Evolutionary conservation across 2,797 vertebrate species (phyloP), one percentile per base, ranked within the genome.

Genomic region (Falco berigora): DNA sequence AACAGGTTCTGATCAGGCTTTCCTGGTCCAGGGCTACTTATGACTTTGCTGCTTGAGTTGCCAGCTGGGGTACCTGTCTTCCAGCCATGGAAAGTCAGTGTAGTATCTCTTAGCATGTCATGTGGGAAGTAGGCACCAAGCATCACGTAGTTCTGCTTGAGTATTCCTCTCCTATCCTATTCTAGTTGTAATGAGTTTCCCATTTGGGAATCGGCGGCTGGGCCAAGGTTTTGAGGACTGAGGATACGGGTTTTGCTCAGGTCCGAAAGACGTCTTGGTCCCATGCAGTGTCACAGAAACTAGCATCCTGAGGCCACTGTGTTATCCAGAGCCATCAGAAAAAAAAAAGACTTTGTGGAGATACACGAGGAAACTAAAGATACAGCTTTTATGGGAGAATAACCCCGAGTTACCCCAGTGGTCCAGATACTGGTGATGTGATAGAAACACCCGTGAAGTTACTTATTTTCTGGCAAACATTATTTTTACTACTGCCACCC

Each of bases 81-180:
- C 16, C 19, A 59, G 20, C 27, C 5, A 3, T 10, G 20, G 38
- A 68, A 72, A 15, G 21, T 23, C 23, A 73, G 49, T 13, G 27
- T 7, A 2, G 8, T 7, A 19, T 14, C n/a, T 23, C 34, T 61
- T 27, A 49, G 27, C 0, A 0, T 21, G 30, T 14, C 24, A 18
- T 11, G 28, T 24, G 38, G 47, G 28, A 87, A 49, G 32, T 8
- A 81, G 34, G 52, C 34, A 47, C 10, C 14, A 50, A 84, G 22
- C 11, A 52, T 69, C 0, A 0, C 12, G 10, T 55, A 59, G 24
- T 22, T 71, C 49, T 86, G 25, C 55, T 72, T 61, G 10, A 73
- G 46, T 76, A 13, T 25, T 62, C 10, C 14, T 28, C 21, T 59
- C 34, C 49, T 62, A 8, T 13, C 22, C 25, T 83, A 5, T 38